Percentiles rank a stretch among this genome's conserved stretches.
These are phyloP conservation scores for Barnardius zonarius DNA, from an alignment of 2,113 vertebrate species.

Conservation along the genomic window DNA sequence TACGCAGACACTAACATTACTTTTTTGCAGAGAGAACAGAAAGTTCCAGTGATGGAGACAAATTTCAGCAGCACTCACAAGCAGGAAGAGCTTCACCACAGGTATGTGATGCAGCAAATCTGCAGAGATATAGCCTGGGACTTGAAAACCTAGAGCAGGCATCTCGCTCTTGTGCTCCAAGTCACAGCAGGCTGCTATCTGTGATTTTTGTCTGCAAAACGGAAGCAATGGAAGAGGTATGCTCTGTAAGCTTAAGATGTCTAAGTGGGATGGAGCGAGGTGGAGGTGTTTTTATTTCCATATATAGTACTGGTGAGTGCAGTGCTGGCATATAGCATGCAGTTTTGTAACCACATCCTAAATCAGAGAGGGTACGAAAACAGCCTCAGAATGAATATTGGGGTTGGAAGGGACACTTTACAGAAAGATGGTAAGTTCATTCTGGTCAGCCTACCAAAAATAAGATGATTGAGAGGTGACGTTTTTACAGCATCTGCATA, in stretches of 20 bases:
- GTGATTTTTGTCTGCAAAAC: conserved; percentile 2
- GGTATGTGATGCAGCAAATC: not conserved
- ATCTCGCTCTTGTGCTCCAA: not conserved
- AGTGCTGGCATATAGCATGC: not conserved
- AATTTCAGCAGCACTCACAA: not conserved
- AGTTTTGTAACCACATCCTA: conserved; percentile 43
- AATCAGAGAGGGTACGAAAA: conserved; percentile 16
- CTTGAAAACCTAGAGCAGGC: not conserved
- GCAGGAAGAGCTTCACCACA: conserved; percentile 22
- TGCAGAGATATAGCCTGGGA: not conserved
- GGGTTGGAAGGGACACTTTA: not conserved
- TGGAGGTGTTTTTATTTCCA: conserved; percentile 34
- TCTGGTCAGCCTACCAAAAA: conserved; percentile 30
- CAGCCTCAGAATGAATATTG: conserved; percentile 30
- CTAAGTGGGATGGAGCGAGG: not conserved
- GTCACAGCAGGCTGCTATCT: not conserved
- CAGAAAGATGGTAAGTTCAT: not conserved
- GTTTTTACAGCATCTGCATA: conserved; percentile 19
- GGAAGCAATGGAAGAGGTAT: not conserved
- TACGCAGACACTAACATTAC: not conserved
- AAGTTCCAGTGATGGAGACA: not conserved
- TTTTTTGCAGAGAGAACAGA: not conserved
- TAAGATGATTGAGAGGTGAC: conserved; percentile 26
- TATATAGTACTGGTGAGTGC: conserved; percentile 12
- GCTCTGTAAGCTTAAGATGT: not conserved